phyloP scores from a whole-genome alignment of 2,888 invertebrate species.

The Trichacis sp. region DNA sequence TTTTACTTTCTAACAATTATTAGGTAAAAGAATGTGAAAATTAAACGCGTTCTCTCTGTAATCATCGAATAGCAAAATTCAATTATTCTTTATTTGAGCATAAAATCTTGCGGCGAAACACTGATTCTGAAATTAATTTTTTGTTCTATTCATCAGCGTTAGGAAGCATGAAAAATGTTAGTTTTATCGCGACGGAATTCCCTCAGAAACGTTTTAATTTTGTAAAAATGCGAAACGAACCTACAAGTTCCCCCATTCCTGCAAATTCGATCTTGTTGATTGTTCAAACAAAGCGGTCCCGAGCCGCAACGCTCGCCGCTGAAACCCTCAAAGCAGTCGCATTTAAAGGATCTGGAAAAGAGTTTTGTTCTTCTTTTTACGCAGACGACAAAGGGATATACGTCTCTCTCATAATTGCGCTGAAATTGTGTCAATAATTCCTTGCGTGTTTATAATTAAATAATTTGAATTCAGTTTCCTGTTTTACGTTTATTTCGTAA shows the following conservation, averaged over 20 bases:
- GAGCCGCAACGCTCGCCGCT: slow-evolving; percentile 83
- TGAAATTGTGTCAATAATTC: neutral
- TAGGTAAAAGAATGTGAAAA: neutral
- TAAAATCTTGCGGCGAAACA: no score
- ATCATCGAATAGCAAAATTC: no score
- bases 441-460: neutral
- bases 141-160: neutral
- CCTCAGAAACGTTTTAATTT: neutral
- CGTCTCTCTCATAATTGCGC: neutral
- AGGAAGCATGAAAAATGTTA: neutral
- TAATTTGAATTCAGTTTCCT: no score
- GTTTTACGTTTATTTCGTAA: no score
- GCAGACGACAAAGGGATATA: neutral
- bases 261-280: slow-evolving; percentile 75
- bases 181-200: no score
- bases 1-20: slow-evolving; percentile 1
- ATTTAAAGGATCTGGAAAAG: slow-evolving; percentile 77
- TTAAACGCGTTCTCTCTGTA: neutral
- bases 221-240: slow-evolving; percentile 69
- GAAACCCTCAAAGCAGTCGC: slow-evolving; percentile 86
- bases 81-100: no score
- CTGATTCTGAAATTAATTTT: neutral
- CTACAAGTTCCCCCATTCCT: slow-evolving; percentile 88
- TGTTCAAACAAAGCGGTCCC: slow-evolving; percentile 82
- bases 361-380: slow-evolving; percentile 21